A percentile compares a stretch with the other conserved stretches of the same genome.
phyloP scores from a whole-genome alignment of 2,113 vertebrate species.

The Paraplagusia blochii region DNA sequence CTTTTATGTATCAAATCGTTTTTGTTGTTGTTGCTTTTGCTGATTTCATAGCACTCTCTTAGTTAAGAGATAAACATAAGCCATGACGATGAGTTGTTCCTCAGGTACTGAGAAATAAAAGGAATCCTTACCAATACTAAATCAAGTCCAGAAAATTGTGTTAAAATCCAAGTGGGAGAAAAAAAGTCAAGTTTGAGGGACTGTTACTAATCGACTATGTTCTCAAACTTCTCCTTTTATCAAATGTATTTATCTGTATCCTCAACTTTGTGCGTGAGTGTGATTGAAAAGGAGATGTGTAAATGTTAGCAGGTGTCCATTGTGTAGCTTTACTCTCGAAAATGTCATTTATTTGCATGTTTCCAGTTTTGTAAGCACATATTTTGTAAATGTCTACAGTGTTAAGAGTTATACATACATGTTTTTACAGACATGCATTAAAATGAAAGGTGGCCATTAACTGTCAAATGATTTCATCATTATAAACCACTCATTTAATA shows the following conservation, averaged over 20 bases:
- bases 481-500: too few species aligned
- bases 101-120: background rate
- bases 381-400: constrained; percentile 50
- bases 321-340: constrained; percentile 17
- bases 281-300: background rate
- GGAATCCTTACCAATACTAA: background rate
- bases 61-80: too few species aligned
- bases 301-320: background rate
- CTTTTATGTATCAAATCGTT: too few species aligned
- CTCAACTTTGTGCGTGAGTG: background rate
- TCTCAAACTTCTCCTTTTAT: constrained; percentile 11
- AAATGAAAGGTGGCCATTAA: constrained; percentile 28
- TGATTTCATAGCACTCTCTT: too few species aligned
- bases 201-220: background rate
- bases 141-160: background rate
- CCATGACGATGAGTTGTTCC: background rate
- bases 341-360: constrained; percentile 50
- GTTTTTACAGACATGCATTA: constrained; percentile 59
- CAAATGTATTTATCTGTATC: constrained; percentile 41
- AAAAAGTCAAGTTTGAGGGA: background rate
- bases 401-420: constrained; percentile 45
- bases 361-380: constrained; percentile 45
- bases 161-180: background rate
- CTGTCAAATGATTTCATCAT: background rate
- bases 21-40: too few species aligned